Evolutionary conservation across 1,140 invertebrate species (phyloP), one percentile per base, ranked within the genome.

Genomic region (Drosophila lacertosa): DNA sequence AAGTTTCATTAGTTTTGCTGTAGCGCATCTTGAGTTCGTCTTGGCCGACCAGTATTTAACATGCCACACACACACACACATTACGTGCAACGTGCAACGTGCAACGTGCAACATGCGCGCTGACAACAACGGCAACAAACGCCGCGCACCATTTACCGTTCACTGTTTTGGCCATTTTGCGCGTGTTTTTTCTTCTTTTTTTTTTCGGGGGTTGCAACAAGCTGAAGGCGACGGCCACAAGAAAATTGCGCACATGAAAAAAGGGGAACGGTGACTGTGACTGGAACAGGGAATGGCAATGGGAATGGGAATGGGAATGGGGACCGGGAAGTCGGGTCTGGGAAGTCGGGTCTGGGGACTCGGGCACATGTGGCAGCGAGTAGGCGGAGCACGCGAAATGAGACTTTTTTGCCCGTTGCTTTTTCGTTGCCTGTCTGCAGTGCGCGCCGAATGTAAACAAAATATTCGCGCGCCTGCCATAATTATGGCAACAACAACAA

Each of bases 391-490:
- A 88, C 82, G 82, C 81, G 82, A 86, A 86, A 88, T 77, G 74
- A 68, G 54, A 68, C 69, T 76, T 84, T 79, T 67, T 77, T 70
- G 51, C 29, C 42, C 15, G 66, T 62, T 54, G 47, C 15, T 15
- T 47, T 83, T 16, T 6, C 37, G 58, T 55, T 77, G 81, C 29
- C 66, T 86, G 80, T 81, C 81, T 86, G 82, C 78, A 88, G 37
- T 88, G 77, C 83, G 83, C 82, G 82, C 78, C 81, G 78, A 82
- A 89, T 88, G 83, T 88, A 88, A 88, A 88, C 82, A 88, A 88
- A 88, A 88, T 88, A 88, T 89, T 89, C 78, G 82, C 82, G 82
- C 82, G 82, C 82, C 82, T 88, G 82, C 77, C 82, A 88, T 88
- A 88, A 88, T 88, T 88, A 88, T 88, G 83, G 82, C 83, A 82